phyloP scores from a whole-genome alignment of 2,797 vertebrate genomes.

The Varecia variegata region DNA sequence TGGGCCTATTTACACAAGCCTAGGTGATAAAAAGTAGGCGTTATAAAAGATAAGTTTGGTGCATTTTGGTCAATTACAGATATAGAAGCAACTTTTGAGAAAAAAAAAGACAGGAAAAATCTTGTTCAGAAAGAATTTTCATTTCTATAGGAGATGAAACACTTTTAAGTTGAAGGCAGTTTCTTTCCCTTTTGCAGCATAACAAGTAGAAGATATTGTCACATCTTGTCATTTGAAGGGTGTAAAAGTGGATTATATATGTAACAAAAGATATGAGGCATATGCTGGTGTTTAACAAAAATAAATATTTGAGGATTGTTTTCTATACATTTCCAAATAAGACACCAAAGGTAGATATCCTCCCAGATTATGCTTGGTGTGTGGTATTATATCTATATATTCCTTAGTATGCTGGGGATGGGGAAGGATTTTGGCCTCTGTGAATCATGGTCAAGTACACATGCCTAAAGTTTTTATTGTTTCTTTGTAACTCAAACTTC shows the following conservation, averaged over 20 bases:
- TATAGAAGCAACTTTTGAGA: slow-evolving; percentile 31
- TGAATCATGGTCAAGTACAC: not conserved
- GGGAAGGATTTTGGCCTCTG: not conserved
- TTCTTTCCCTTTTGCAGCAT: not conserved
- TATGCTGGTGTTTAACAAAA: slow-evolving; percentile 47
- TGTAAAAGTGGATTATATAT: slow-evolving; percentile 27
- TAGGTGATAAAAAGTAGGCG: not conserved
- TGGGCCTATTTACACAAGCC: not conserved
- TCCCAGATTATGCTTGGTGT: not conserved
- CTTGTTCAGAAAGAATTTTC: slow-evolving; percentile 46
- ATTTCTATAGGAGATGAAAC: slow-evolving; percentile 50
- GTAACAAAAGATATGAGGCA: not conserved
- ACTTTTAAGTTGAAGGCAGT: slow-evolving; percentile 47
- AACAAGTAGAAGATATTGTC: not conserved
- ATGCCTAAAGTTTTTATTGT: not conserved
- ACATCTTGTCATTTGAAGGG: slow-evolving; percentile 38
- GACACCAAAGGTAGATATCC: not conserved
- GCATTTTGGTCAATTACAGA: slow-evolving; percentile 38
- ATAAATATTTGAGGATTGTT: slow-evolving; percentile 40
- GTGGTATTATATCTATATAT: not conserved
- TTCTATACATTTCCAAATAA: slow-evolving; percentile 21
- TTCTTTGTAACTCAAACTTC: slow-evolving; percentile 19
- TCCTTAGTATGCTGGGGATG: not conserved
- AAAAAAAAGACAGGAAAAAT: not conserved
- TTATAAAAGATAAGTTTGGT: slow-evolving; percentile 23